These are phyloP conservation scores for Leptopilina clavipes DNA, from an alignment of 1,140 invertebrate species.

Conservation along the genomic window DNA sequence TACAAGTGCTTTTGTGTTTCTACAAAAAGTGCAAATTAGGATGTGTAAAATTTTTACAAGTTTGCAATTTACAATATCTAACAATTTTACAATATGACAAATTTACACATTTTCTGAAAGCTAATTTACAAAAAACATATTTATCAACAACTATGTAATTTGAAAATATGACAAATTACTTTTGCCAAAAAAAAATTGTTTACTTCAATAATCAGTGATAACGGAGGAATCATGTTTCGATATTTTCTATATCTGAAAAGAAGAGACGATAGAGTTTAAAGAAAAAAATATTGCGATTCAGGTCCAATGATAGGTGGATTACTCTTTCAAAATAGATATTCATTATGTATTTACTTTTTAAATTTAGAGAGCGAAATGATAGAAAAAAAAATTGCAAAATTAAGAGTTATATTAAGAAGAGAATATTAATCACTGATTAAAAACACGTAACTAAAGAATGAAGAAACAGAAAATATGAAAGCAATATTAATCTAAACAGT, in stretches of 20 bases:
- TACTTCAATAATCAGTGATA: neutral
- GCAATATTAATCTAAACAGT: neutral
- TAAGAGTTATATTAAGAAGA: neutral
- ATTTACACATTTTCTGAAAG: conserved; percentile 53
- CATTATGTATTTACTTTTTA: neutral
- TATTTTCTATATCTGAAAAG: conserved; percentile 53
- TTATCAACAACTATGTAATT: too few relatives aligned
- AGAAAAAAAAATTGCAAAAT: neutral
- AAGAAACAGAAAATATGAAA: conserved; percentile 33
- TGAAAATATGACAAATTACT: conserved; percentile 37
- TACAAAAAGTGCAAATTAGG: conserved; percentile 24
- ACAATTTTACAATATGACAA: conserved; percentile 41
- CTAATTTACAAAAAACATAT: conserved; percentile 37
- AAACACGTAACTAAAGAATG: conserved; percentile 43
- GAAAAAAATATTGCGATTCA: neutral
- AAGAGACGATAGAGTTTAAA: conserved; percentile 35
- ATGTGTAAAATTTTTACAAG: conserved; percentile 37
- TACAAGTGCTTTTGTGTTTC: conserved; percentile 43
- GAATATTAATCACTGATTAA: conserved; percentile 37
- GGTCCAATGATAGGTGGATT: neutral
- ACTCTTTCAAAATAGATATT: too few relatives aligned
- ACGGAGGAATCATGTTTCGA: conserved; percentile 55
- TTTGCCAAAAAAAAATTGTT: conserved; percentile 35
- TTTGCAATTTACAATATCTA: conserved; percentile 22
- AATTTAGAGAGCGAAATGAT: neutral